These are phyloP conservation scores for Brachionus asplanchnoidis DNA, from an alignment of 1,140 invertebrate genomes.

Conservation along the genomic window DNA sequence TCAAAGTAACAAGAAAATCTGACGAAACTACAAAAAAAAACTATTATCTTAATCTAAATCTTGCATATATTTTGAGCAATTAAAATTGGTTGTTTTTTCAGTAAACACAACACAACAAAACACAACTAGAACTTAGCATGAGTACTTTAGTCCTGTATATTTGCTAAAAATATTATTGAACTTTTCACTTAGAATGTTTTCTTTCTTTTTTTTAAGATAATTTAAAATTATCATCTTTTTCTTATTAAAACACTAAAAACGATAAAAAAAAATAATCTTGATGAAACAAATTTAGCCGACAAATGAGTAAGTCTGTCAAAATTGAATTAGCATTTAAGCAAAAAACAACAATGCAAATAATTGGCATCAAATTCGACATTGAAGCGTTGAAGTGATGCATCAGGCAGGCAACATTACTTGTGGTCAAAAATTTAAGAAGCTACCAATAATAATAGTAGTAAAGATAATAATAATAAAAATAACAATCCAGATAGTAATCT, in stretches of 20 bases:
- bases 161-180: background rate
- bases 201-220: background rate
- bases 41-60: slow-evolving; percentile 37
- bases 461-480: background rate
- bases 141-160: background rate
- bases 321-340: background rate
- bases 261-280: background rate
- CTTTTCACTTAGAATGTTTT: background rate
- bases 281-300: background rate
- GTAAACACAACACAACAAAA: background rate
- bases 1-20: background rate
- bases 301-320: slow-evolving; percentile 1
- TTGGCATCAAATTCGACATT: background rate
- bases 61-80: slow-evolving; percentile 32
- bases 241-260: background rate
- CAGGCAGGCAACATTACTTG: background rate
- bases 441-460: too few relatives aligned
- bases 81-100: background rate
- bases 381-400: background rate
- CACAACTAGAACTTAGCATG: background rate
- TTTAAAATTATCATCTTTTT: background rate
- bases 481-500: background rate
- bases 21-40: background rate
- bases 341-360: background rate
- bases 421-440: background rate